Evolutionary conservation across 2,888 invertebrate genomes (phyloP).

Genomic region (Acrocyrtus sp.): DNA sequence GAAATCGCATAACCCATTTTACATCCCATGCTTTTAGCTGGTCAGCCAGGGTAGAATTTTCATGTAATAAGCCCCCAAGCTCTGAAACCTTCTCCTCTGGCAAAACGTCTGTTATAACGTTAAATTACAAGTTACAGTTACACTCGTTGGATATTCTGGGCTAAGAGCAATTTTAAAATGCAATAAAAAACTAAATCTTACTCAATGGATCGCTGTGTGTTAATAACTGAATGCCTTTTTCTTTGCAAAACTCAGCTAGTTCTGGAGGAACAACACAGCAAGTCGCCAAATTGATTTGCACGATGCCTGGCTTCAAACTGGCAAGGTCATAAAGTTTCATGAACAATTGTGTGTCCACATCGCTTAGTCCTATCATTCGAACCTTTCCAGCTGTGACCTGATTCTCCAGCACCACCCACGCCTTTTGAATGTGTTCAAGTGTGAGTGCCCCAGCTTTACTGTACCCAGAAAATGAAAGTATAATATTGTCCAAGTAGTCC

Average conservation of each 20-base stretch:
- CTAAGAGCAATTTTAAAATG: background rate
- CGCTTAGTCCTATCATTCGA: slow-evolving; percentile 84
- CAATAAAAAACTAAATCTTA: slow-evolving; percentile 68
- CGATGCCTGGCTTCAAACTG: slow-evolving; percentile 83
- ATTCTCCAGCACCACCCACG: slow-evolving; percentile 83
- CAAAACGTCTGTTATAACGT: slow-evolving; percentile 29
- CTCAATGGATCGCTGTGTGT: slow-evolving; percentile 96
- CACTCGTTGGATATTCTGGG: no score
- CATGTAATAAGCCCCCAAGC: slow-evolving; percentile 6
- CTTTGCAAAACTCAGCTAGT: slow-evolving; percentile 88
- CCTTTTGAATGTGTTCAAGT: slow-evolving; percentile 75
- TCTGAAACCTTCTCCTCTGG: slow-evolving; percentile 13
- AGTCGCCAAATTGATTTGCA: slow-evolving; percentile 91
- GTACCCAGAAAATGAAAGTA: slow-evolving; percentile 74
- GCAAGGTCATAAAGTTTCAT: slow-evolving; percentile 81
- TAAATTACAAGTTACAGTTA: background rate
- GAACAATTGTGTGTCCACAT: slow-evolving; percentile 85
- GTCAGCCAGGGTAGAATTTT: slow-evolving; percentile 66
- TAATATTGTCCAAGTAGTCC: slow-evolving; percentile 80
- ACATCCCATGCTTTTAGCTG: slow-evolving; percentile 70
- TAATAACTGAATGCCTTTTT: slow-evolving; percentile 89
- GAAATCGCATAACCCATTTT: slow-evolving; percentile 86
- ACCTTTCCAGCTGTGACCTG: slow-evolving; percentile 75
- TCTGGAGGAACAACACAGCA: slow-evolving; percentile 95
- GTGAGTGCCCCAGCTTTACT: slow-evolving; percentile 63